These are phyloP conservation scores for Paragorgia papillata DNA, from an alignment of 92 coral and sea anemone species.

Conservation along the genomic window DNA sequence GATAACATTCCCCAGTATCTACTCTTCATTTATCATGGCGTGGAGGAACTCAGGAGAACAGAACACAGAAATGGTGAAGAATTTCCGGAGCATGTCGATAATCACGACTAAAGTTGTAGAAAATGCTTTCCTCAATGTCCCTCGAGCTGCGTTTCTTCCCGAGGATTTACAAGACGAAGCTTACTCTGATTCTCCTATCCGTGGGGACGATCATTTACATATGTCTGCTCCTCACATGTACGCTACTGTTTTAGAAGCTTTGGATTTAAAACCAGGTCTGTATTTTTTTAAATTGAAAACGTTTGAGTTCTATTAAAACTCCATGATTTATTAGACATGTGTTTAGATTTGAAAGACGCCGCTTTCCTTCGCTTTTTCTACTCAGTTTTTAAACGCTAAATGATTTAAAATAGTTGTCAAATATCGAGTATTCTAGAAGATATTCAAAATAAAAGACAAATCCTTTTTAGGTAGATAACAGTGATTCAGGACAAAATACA, in stretches of 20 bases:
- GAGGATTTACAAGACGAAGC: constrained; percentile 86
- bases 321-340: no score
- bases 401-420: no score
- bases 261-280: constrained; percentile 90
- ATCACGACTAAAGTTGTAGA: constrained; percentile 84
- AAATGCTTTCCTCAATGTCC: constrained; percentile 86
- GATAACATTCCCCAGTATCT: background rate
- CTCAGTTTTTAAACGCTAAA: no score
- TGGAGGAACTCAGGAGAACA: constrained; percentile 90
- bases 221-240: constrained; percentile 99
- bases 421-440: no score
- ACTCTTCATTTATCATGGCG: constrained; percentile 51
- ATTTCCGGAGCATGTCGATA: constrained; percentile 78
- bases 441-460: no score
- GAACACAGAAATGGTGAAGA: constrained; percentile 97
- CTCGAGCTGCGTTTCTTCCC: constrained; percentile 93
- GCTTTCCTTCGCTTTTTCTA: no score
- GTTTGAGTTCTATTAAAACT: no score
- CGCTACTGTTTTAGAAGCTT: constrained; percentile 92
- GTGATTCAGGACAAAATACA: no score
- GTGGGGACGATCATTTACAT: constrained; percentile 92
- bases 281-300: background rate
- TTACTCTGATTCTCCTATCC: constrained; percentile 82
- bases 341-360: no score
- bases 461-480: no score